These are phyloP conservation scores for Rhabdornis inornatus DNA, from an alignment of 2,113 vertebrate genomes.

Conservation along the genomic window DNA sequence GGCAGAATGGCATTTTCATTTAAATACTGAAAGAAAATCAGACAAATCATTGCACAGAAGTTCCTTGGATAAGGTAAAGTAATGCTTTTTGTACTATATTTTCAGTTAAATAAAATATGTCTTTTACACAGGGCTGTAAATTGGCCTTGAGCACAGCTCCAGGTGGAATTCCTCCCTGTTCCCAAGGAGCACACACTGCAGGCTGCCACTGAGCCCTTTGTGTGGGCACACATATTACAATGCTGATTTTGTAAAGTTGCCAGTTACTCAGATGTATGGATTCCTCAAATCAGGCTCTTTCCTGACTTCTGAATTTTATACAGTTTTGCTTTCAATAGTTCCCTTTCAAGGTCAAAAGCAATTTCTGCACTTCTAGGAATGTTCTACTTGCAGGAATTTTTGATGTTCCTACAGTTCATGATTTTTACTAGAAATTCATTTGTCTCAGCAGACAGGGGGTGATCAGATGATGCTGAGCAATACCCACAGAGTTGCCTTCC, in stretches of 20 bases:
- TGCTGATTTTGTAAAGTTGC: background rate
- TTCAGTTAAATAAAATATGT: conserved; percentile 39
- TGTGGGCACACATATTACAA: background rate
- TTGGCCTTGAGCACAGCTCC: background rate
- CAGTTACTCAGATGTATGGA: background rate
- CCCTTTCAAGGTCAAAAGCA: conserved; percentile 38
- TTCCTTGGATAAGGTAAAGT: background rate
- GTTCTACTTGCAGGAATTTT: background rate
- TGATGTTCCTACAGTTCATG: background rate
- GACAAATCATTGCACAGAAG: background rate
- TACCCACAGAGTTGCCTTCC: background rate
- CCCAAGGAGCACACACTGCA: background rate
- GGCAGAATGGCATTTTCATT: background rate
- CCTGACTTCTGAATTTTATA: background rate
- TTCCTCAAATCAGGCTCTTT: conserved; percentile 1
- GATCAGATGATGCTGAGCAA: background rate
- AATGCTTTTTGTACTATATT: background rate
- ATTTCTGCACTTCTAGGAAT: background rate
- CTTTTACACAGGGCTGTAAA: background rate
- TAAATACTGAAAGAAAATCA: background rate
- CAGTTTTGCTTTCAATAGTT: background rate
- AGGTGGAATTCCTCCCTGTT: background rate
- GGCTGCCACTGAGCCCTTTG: background rate
- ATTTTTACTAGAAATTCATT: background rate
- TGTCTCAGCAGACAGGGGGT: background rate